Base-by-base conservation (phyloP, 2,797 vertebrate species). In the Leuciscus waleckii region DNA sequence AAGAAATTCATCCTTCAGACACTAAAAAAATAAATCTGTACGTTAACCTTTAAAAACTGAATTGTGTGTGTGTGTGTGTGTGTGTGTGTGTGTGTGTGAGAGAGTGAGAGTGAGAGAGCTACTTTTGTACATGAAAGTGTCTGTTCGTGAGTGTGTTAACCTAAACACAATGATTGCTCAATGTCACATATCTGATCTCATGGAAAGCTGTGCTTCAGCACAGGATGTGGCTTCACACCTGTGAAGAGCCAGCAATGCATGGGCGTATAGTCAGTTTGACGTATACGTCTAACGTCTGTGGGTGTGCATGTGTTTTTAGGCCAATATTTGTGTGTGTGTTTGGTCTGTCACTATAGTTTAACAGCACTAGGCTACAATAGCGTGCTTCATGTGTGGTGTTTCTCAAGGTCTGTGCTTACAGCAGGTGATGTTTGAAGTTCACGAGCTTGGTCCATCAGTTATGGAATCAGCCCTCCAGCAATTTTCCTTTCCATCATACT, bases 191-290 rank as follows among this genome's bases (percentile, higher is more conserved):
- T 58, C 19, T 84, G 65, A 83, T 76, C 58, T 87, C 67, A 87
- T 79, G 81, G 85, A 86, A 85, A 77, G 13, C 26, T 32, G 39
- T 76, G 29, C 56, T 58, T 43, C 21, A 37, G 63, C 26, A 76
- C 85, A 89, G 89, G 89, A 89, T 89, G 87, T 87, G 89, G 87
- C 17, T 83, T 83, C 11, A 82, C 87, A 88, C 87, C 82, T 88
- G 88, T 83, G 23, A 67, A 61, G 17, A 78, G 7, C n/a, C 13
- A 70, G 74, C 37, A 70, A 5, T 39, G 7, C 67, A 75, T 95
- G 58, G 89, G 90, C 21, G 43, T 85, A 4, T 46, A 19, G 41
- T 79, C 39, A 43, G 23, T 80, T 32, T 83, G 7, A 17, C 14
- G 0, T 61, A 9, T 86, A 4, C 2, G 1, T 37, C 2, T 82